A percentile compares a stretch with the other conserved stretches of the same genome.
Evolutionary conservation across 2,797 vertebrate genomes (phyloP).

Genomic region (Nyctalus aviator): DNA sequence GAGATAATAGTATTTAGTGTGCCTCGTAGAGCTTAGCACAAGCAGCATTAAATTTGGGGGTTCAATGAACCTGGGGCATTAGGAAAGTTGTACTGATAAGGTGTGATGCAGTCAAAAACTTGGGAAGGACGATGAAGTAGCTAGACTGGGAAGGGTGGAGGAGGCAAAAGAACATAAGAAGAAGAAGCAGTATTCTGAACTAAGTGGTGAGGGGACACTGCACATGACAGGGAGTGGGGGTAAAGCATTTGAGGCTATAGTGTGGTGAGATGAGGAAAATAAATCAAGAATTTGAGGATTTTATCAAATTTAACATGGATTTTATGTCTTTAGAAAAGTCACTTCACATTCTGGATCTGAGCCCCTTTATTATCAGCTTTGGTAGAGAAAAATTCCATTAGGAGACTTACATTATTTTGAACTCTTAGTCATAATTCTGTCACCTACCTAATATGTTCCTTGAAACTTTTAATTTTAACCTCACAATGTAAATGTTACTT

Average conservation of each 20-base stretch:
- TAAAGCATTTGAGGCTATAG: not conserved
- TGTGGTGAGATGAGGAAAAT: not conserved
- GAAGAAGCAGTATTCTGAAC: not conserved
- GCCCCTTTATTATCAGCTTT: not conserved
- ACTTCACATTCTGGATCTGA: not conserved
- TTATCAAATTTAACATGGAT: not conserved
- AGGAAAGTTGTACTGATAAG: not conserved
- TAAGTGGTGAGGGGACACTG: not conserved
- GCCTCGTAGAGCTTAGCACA: not conserved
- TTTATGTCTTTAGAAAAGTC: slow-evolving; percentile 22
- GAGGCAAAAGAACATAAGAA: not conserved
- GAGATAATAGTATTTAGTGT: not conserved
- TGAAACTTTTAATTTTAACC: not conserved
- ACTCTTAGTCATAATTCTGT: not conserved
- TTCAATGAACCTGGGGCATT: not conserved
- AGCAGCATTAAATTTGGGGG: not conserved
- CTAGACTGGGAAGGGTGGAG: not conserved
- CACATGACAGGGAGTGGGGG: not conserved
- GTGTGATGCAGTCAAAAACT: not conserved
- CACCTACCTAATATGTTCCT: not conserved
- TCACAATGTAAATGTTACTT: not conserved
- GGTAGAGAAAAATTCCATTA: not conserved
- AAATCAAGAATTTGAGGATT: not conserved
- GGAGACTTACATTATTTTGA: not conserved
- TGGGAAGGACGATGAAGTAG: not conserved